phyloP scores from a whole-genome alignment of 2,888 invertebrate species.

The Oligia fasciuncula region DNA sequence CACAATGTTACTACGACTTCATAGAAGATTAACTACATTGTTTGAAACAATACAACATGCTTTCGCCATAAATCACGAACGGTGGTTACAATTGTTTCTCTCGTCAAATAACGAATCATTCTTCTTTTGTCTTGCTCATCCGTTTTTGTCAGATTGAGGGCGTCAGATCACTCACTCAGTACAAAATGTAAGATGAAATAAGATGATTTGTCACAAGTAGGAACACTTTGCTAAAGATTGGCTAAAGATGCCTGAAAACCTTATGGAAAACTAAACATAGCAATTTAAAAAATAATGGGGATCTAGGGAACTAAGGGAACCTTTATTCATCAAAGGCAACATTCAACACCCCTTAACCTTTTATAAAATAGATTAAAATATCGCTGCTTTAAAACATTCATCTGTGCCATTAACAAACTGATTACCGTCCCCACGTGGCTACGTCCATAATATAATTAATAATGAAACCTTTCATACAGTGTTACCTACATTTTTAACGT shows the following conservation, averaged over 20 bases:
- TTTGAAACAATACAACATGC: constrained; percentile 7
- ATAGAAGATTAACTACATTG: not conserved
- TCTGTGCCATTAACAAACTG: constrained; percentile 36
- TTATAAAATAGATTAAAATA: constrained; percentile 33
- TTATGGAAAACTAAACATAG: not conserved
- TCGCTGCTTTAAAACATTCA: constrained; percentile 30
- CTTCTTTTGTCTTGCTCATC: not conserved
- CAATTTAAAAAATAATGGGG: not conserved
- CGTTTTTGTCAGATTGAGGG: not conserved
- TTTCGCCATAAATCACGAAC: constrained; percentile 6
- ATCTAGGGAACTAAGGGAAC: not conserved
- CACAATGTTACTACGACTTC: not conserved
- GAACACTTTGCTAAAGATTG: not conserved
- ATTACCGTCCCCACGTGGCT: constrained; percentile 14
- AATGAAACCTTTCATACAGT: constrained; percentile 45
- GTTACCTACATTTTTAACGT: constrained; percentile 40
- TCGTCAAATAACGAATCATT: not conserved
- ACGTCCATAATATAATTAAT: constrained; percentile 41
- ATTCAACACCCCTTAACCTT: constrained; percentile 27
- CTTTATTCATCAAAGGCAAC: constrained; percentile 10
- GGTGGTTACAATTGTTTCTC: not conserved
- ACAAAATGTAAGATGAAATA: not conserved
- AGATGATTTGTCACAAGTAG: not conserved
- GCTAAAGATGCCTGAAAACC: not conserved
- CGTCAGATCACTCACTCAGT: not conserved